Conservation (phyloP, 2,797 vertebrate species). For the Sebastolobus alascanus region DNA sequence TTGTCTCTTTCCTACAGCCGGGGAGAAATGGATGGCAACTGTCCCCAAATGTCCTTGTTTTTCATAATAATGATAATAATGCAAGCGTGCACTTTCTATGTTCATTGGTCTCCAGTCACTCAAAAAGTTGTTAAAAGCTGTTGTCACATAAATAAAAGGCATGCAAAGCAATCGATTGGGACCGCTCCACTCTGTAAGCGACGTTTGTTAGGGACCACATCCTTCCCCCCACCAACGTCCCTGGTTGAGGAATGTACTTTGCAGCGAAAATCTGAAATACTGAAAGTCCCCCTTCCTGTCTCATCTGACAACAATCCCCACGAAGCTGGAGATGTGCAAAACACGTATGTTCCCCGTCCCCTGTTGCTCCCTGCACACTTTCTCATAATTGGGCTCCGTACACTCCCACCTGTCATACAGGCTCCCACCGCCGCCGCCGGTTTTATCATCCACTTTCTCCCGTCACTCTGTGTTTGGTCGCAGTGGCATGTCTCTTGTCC, state of each 20-base stretch:
- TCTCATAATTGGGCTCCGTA: slow-evolving; percentile 60
- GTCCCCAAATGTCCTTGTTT: slow-evolving; percentile 14
- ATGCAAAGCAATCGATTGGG: slow-evolving; percentile 19
- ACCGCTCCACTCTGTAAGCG: neutral
- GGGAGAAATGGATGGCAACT: neutral
- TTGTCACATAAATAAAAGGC: slow-evolving; percentile 11
- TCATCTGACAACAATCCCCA: slow-evolving; percentile 58
- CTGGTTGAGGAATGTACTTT: slow-evolving; percentile 23
- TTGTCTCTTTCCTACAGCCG: slow-evolving; percentile 1
- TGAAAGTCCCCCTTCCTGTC: slow-evolving; percentile 29
- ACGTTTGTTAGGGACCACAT: slow-evolving; percentile 19
- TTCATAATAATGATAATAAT: neutral
- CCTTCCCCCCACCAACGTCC: slow-evolving; percentile 10
- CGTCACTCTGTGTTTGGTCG: slow-evolving; percentile 56
- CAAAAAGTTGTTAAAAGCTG: slow-evolving; percentile 13
- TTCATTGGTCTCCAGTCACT: neutral
- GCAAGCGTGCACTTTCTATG: slow-evolving; percentile 1
- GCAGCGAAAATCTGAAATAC: slow-evolving; percentile 28
- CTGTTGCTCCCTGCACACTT: slow-evolving; percentile 48
- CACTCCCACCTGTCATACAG: slow-evolving; percentile 52
- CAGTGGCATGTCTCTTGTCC: slow-evolving; percentile 34
- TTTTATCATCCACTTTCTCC: slow-evolving; percentile 47
- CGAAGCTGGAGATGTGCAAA: slow-evolving; percentile 40
- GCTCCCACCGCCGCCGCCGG: slow-evolving; percentile 36
- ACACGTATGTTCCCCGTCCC: slow-evolving; percentile 29